These are phyloP conservation scores for Ligdia adustata DNA, from an alignment of 2,888 invertebrate genomes.

Conservation along the genomic window DNA sequence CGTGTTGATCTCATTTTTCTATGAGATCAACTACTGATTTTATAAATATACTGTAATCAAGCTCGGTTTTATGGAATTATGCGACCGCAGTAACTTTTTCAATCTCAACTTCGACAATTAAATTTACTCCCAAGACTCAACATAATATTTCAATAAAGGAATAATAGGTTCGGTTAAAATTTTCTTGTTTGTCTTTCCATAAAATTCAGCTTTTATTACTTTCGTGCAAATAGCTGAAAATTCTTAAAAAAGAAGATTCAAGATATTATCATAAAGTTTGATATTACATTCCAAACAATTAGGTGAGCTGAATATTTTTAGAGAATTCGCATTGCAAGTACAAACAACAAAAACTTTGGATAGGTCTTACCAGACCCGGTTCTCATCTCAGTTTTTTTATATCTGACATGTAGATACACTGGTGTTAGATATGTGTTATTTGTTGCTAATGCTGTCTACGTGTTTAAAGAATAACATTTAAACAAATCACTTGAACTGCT, in stretches of 20 bases:
- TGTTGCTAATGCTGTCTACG: too few relatives aligned
- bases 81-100: constrained; percentile 78
- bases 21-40: constrained; percentile 9
- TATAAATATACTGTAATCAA: constrained; percentile 35
- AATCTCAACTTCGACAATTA: constrained; percentile 81
- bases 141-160: constrained; percentile 74
- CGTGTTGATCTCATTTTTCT: too few relatives aligned
- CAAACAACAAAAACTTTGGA: too few relatives aligned
- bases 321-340: neutral
- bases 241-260: constrained; percentile 11
- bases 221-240: constrained; percentile 24
- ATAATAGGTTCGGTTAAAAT: constrained; percentile 54
- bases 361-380: too few relatives aligned
- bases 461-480: too few relatives aligned
- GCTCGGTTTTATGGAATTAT: constrained; percentile 69
- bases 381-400: too few relatives aligned
- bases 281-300: constrained; percentile 20
- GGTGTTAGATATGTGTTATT: too few relatives aligned
- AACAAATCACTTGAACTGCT: too few relatives aligned
- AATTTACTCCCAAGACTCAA: constrained; percentile 73
- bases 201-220: constrained; percentile 32
- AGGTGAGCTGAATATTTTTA: neutral
- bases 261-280: constrained; percentile 10
- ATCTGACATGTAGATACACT: too few relatives aligned
- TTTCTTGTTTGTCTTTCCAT: constrained; percentile 44